Percentiles rank a stretch among this genome's conserved stretches.
Conservation (phyloP, 2,888 invertebrate genomes). For the Himalopsyche kuldschensis region DNA sequence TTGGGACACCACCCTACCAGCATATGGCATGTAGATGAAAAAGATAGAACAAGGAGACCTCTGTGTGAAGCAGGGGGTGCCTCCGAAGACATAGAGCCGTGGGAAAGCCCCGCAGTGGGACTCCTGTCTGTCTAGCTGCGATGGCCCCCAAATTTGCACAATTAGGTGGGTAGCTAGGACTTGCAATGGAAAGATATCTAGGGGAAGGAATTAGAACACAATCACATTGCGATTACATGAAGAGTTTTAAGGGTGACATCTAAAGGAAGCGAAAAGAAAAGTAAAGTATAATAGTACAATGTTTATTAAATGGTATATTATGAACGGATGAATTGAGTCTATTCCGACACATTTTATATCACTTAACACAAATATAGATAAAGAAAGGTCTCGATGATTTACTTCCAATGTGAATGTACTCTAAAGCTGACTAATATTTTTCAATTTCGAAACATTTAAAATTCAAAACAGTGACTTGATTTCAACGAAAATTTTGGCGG, state of each 20-base stretch:
- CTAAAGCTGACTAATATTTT: no score
- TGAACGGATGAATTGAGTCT: no score
- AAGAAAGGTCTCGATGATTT: no score
- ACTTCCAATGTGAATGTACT: no score
- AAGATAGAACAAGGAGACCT: constrained; percentile 10
- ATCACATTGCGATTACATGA: neutral
- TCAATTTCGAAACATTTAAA: no score
- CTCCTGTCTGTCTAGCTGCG: neutral
- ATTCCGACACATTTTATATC: no score
- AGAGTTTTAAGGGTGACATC: neutral
- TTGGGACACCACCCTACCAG: constrained; percentile 9
- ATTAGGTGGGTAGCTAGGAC: neutral
- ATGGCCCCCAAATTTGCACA: neutral
- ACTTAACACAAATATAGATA: no score
- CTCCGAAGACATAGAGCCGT: neutral
- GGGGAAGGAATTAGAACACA: neutral
- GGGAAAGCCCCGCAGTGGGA: neutral
- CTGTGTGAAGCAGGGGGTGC: neutral
- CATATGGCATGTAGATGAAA: constrained; percentile 34
- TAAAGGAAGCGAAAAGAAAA: neutral
- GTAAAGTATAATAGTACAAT: no score
- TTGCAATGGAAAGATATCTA: neutral
- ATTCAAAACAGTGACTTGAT: no score
- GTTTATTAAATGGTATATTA: no score
- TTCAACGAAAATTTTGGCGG: no score